phyloP scores from a whole-genome alignment of 2,113 vertebrate genomes.

The Malurus alboscapulatus region DNA sequence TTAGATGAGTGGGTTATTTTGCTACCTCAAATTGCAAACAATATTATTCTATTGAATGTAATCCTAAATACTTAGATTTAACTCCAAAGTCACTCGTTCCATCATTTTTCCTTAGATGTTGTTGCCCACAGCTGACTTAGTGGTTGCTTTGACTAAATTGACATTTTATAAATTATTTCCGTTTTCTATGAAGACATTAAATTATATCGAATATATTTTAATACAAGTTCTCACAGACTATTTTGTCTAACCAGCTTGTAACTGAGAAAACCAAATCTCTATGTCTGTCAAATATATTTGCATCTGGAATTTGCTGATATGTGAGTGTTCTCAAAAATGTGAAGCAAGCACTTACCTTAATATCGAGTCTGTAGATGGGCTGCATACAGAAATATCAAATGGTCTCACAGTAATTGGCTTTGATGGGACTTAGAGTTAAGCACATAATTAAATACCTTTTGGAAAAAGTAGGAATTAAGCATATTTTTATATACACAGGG shows the following conservation, averaged over 20 bases:
- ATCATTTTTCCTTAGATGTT: not conserved
- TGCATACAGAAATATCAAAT: not conserved
- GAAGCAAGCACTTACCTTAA: not conserved
- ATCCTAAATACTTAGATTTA: not conserved
- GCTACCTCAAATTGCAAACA: not conserved
- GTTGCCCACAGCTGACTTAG: not conserved
- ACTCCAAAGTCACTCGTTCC: not conserved
- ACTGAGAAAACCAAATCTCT: not conserved
- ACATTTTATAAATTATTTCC: not conserved
- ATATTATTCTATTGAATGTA: not conserved
- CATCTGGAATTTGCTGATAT: not conserved
- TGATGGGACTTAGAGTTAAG: not conserved
- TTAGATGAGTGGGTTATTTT: not conserved
- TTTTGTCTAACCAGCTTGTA: not conserved
- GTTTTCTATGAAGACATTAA: not conserved
- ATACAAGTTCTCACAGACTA: not conserved
- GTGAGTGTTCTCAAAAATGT: not conserved
- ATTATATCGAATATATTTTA: not conserved
- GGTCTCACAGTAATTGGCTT: not conserved
- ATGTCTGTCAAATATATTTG: not conserved
- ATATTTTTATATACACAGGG: not conserved
- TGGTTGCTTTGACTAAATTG: not conserved
- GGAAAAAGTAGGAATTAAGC: not conserved
- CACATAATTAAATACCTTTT: not conserved
- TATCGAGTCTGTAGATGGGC: not conserved